Conservation (phyloP, 2,797 vertebrate genomes). For the Anguilla obscura region DNA sequence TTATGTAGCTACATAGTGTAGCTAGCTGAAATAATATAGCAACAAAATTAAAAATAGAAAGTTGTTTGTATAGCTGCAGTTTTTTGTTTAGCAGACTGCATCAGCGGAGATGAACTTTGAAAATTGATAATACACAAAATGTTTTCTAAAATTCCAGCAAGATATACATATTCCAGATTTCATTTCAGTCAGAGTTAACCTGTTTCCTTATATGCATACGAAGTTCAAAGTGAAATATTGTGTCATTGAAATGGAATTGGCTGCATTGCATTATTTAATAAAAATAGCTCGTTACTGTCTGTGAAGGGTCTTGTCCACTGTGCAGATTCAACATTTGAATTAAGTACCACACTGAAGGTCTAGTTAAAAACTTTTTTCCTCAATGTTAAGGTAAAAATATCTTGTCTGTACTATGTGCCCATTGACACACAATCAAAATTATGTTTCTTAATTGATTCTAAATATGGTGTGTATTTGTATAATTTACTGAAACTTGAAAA, state of each 20-base stretch:
- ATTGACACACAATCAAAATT: background rate
- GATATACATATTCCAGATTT: no score
- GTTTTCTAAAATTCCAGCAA: no score
- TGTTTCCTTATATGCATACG: background rate
- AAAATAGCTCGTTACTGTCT: background rate
- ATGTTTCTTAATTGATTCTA: background rate
- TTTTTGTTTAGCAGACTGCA: background rate
- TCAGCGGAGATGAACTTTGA: no score
- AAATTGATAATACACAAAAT: no score
- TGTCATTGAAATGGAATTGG: background rate
- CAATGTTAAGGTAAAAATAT: background rate
- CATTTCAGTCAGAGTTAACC: no score
- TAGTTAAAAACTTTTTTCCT: background rate
- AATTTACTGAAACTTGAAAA: background rate
- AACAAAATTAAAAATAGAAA: background rate
- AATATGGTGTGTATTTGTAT: background rate
- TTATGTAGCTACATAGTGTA: background rate
- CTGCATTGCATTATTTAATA: background rate
- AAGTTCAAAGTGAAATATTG: background rate
- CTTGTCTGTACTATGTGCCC: background rate
- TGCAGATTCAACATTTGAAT: background rate
- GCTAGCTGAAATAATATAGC: background rate
- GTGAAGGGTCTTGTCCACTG: background rate
- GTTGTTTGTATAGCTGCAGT: background rate
- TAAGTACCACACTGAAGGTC: background rate